phyloP scores from a whole-genome alignment of 2,797 vertebrate genomes.

The Pitangus sulphuratus region DNA sequence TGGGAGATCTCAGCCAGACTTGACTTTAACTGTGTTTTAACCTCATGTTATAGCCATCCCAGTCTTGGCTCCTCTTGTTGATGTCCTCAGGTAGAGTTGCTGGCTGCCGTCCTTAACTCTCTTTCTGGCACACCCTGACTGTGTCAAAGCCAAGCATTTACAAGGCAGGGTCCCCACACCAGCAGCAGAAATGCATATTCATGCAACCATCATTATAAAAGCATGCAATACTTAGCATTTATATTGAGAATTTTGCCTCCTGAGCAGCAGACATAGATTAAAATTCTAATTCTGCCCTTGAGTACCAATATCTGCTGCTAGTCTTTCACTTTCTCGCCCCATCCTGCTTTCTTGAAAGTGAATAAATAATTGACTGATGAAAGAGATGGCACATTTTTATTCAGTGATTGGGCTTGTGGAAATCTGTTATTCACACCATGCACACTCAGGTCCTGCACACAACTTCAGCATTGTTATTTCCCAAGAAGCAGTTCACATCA shows the following conservation, averaged over 20 bases:
- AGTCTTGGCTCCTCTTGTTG: background rate
- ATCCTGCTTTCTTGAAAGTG: background rate
- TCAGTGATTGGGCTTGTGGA: background rate
- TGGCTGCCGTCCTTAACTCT: background rate
- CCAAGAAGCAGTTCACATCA: background rate
- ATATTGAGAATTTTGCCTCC: background rate
- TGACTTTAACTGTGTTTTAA: background rate
- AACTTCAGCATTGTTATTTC: background rate
- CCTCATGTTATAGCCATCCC: background rate
- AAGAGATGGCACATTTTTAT: background rate
- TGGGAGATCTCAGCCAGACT: background rate
- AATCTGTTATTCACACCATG: background rate
- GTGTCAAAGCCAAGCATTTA: background rate
- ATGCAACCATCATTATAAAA: background rate
- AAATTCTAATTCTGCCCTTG: background rate
- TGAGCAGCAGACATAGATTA: background rate
- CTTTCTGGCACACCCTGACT: background rate
- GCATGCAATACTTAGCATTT: background rate
- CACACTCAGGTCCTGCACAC: rapidly evolving
- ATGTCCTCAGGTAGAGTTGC: background rate
- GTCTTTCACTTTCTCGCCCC: background rate
- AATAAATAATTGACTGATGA: background rate
- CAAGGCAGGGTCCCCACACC: background rate
- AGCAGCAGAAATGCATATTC: background rate
- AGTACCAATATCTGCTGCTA: background rate